Conservation (phyloP, 2,888 invertebrate genomes). For the Metopia argyrocephala region DNA sequence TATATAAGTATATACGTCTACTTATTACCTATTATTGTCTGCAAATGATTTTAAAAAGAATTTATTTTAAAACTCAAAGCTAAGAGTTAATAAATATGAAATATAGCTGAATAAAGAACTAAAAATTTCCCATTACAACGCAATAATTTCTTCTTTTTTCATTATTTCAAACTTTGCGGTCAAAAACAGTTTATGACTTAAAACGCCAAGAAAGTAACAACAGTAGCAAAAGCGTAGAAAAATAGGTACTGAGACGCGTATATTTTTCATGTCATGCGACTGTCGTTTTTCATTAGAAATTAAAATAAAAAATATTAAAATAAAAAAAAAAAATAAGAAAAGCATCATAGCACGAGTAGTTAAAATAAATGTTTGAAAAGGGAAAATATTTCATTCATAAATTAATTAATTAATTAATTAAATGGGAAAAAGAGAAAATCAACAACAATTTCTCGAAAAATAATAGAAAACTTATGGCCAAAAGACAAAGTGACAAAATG, state of each 20-base stretch:
- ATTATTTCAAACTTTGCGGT: slow-evolving; percentile 54
- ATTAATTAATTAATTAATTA: slow-evolving; percentile 75
- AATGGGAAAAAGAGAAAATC: slow-evolving; percentile 64
- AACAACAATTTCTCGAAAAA: slow-evolving; percentile 43
- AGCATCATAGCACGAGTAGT: background rate
- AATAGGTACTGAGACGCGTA: slow-evolving; percentile 23
- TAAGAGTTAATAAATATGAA: slow-evolving; percentile 61
- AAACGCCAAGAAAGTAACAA: slow-evolving; percentile 5
- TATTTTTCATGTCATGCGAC: slow-evolving; percentile 59
- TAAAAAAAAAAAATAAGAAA: background rate
- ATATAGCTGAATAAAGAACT: slow-evolving; percentile 26
- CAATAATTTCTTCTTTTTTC: background rate
- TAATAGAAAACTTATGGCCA: slow-evolving; percentile 19
- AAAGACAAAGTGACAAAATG: background rate
- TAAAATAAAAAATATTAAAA: slow-evolving; percentile 14
- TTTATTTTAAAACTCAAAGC: background rate
- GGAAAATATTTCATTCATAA: slow-evolving; percentile 68
- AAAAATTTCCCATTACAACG: slow-evolving; percentile 9
- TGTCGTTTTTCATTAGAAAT: slow-evolving; percentile 68
- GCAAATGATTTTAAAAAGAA: slow-evolving; percentile 2
- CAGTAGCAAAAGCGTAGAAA: background rate
- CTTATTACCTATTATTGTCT: slow-evolving; percentile 48
- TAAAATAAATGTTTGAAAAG: slow-evolving; percentile 61
- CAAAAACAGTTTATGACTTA: slow-evolving; percentile 56
- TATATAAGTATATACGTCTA: slow-evolving; percentile 24